phyloP scores from a whole-genome alignment of 2,113 vertebrate species.

The Nymphicus hollandicus region DNA sequence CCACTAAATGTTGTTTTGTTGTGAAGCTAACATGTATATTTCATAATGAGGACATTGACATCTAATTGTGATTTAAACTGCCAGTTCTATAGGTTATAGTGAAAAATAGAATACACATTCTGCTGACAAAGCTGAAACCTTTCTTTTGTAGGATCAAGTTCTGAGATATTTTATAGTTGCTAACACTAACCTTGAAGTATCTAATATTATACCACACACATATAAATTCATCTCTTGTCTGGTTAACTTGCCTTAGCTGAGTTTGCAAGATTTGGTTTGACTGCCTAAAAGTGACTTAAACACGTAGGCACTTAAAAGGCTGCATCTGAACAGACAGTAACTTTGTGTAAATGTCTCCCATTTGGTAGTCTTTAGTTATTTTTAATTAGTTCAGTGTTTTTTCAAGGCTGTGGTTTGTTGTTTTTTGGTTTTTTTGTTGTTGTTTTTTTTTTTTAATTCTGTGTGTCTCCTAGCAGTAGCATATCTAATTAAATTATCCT shows the following conservation, averaged over 20 bases:
- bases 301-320: fast-evolving
- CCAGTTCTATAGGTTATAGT: neutral
- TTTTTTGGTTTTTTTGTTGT: neutral
- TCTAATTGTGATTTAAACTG: neutral
- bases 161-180: neutral
- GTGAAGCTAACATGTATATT: neutral
- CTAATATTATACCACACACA: neutral
- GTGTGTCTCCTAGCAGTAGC: neutral
- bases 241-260: neutral
- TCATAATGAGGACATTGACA: neutral
- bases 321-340: neutral
- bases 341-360: neutral
- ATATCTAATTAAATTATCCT: slow-evolving; percentile 54
- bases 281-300: neutral
- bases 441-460: neutral
- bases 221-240: neutral
- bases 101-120: neutral
- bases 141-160: neutral
- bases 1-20: slow-evolving; percentile 7
- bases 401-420: neutral
- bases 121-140: neutral
- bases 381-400: slow-evolving; percentile 44
- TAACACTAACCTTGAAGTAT: neutral
- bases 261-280: neutral
- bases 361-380: slow-evolving; percentile 10